Base-by-base conservation (phyloP, 2,113 vertebrate genomes). In the Phyllopteryx taeniolatus region DNA sequence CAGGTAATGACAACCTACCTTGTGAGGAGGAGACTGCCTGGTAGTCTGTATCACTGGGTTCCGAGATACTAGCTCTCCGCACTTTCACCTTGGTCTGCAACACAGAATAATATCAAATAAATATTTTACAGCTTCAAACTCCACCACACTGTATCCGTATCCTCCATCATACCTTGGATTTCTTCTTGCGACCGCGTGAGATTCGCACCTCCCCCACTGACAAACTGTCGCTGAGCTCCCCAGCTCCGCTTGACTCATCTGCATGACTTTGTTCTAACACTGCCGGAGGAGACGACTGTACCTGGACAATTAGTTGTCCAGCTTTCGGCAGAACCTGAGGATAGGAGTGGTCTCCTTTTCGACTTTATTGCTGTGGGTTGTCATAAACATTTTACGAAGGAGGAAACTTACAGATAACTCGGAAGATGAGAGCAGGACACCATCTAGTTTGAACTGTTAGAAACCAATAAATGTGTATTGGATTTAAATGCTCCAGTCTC, bases 41-140 rank as follows among this genome's bases (percentile, higher is more conserved):
- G 0, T 91, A 89, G 64, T 96, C 96, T 0, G 94, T 95, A 70
- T 97, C 95, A 65, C 95, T 97, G 15, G 94, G 95, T 80, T 97
- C 98, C 0, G 97, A 98, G 85, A 99, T 99, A 81, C 98, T 98
- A 0, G 98, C 94, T 75, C 91, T 87, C 66, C 98, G 93, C 73
- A 98, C 96, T 74, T 92, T 96, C 51, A 98, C 91, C 75, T 96
- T 95, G 80, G 88, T 93, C 95, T 97, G 88, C 67, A 84, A 85
- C 20, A 62, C 39, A 76, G 46, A n/a, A 22, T n/a, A 4, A n/a
- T 12, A 35, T 35, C 35, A 64, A 19, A 19, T 39, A 53, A 15
- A 15, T 9, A 54, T 27, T 47, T 31, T n/a, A 14, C 53, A 56
- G 15, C 2, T 19, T 17, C 20, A 4, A 42, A 54, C 35, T 68